Base-by-base conservation (phyloP, 2,888 invertebrate genomes). In the Melipona bicolor region DNA sequence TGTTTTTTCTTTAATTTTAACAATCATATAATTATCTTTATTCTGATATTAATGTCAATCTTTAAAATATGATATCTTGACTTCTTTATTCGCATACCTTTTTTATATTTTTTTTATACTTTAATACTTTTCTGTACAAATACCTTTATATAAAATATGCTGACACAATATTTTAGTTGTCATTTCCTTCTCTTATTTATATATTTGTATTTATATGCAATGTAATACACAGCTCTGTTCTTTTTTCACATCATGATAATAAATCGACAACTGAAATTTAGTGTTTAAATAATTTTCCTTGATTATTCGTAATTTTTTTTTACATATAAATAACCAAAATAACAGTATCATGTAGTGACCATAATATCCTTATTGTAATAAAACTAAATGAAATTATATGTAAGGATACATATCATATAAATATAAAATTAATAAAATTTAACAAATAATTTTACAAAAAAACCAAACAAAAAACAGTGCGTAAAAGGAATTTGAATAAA, bases 101-200 rank as follows among this genome's bases (percentile, higher is more conserved):
- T 75, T 83, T 83, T 79, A 74, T 79, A 61, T 79, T 80, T 65
- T 13, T 75, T 83, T 83, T 79, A 74, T 79, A 62, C 81, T 80
- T 84, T 78, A 91, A 90, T 91, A 91, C 86, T 91, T 89, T 67
- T 91, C 90, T 94, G 92, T 94, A 94, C 94, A 94, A 94, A 94
- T 94, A 94, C 94, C 91, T 93, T 92, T 94, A 94, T 94, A 94
- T 93, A 94, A 94, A 94, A 94, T 94, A 87, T 91, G 90, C 86
- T 70, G 75, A 77, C 43, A 74, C 75, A 85, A 64, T 78, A 77
- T n/a, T 75, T 79, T 81, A 69, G 62, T 74, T 70, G n/a, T 50
- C 73, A 74, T 64, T 72, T 75, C 52, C 36, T 36, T 73, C 62
- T 75, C 27, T 52, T 73, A 79, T 75, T 73, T 85, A 72, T 85